Percentiles rank a stretch among this genome's conserved stretches.
These are phyloP conservation scores for Felis catus DNA, from an alignment of 2,113 vertebrate genomes.

Conservation along the genomic window F.catus_Fca126_mat1.0 CM031421.1:19758501-19759000, in stretches of 20 bases:
- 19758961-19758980: too few species aligned
- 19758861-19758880: too few species aligned
- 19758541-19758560: not conserved
- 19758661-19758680: not conserved
- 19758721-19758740: not conserved
- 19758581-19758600: not conserved
- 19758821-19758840: too few species aligned
- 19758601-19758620: not conserved
- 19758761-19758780: not conserved
- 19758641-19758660: not conserved
- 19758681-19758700: not conserved
- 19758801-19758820: too few species aligned
- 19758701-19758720: not conserved
- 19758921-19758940: too few species aligned
- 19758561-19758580: not conserved
- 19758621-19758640: not conserved
- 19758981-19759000: not conserved
- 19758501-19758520: not conserved
- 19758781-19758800: too few species aligned
- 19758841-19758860: too few species aligned
- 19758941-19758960: too few species aligned
- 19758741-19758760: not conserved
- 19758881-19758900: too few species aligned
- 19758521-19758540: slow-evolving; percentile 29
- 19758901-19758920: too few species aligned